These are phyloP conservation scores for Patiria miniata DNA, from an alignment of 35 echinoderm and acorn worm species.

Conservation along the genomic window DNA sequence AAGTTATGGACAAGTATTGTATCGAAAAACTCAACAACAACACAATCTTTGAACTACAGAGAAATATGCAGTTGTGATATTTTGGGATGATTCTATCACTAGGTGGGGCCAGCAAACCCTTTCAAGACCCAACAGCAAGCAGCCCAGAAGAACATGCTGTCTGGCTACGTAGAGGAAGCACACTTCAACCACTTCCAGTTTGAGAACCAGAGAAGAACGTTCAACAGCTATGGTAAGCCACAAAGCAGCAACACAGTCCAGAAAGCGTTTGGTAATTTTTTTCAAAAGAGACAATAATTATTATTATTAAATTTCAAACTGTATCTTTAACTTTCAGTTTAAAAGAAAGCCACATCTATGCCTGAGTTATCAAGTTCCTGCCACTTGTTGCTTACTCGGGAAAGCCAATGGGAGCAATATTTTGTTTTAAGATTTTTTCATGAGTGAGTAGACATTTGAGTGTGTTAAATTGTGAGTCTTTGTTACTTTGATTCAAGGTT, in stretches of 20 bases:
- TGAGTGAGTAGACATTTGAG: too few species aligned
- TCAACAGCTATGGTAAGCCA: slow-evolving; percentile 33
- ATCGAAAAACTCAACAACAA: too few species aligned
- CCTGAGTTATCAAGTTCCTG: too few species aligned
- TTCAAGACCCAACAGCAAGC: slow-evolving; percentile 91
- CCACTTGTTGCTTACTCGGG: too few species aligned
- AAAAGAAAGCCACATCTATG: not conserved
- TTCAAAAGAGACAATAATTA: not conserved
- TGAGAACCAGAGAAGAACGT: slow-evolving; percentile 97
- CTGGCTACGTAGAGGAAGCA: slow-evolving; percentile 80
- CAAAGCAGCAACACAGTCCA: not conserved
- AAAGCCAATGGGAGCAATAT: too few species aligned
- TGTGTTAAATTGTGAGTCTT: too few species aligned
- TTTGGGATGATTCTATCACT: not conserved
- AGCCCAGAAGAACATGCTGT: slow-evolving; percentile 77
- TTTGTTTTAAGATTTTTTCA: too few species aligned
- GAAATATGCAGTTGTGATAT: not conserved
- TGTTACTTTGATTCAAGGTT: slow-evolving; percentile 46
- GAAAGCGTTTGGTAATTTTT: not conserved
- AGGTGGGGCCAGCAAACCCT: slow-evolving; percentile 91
- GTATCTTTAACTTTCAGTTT: not conserved
- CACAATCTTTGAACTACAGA: not conserved
- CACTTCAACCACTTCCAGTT: slow-evolving; percentile 94
- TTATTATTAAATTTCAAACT: too few species aligned
- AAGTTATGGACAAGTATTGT: too few species aligned